Base-by-base conservation (phyloP, 2,888 invertebrate species). In the Drosophila mayaguana region DNA sequence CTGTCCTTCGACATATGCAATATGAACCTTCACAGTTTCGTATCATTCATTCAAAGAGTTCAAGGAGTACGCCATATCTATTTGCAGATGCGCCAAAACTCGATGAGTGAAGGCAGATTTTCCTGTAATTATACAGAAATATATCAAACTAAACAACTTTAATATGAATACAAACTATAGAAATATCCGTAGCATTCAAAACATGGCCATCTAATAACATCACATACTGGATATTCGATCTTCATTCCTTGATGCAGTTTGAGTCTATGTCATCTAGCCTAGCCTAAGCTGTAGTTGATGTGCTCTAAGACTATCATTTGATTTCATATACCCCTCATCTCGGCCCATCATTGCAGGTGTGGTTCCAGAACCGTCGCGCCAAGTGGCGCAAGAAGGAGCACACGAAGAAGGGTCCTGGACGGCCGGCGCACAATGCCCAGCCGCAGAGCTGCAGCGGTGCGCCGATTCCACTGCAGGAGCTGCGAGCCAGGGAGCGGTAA, bases 351-450 rank as follows among this genome's bases (percentile, higher is more conserved):
- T 51, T 69, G 1, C 48, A 99, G 98, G 99, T 99, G 42, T 99
- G 99, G 99, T 99, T 99, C 93, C 99, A 99, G 93, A 99, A 99
- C 93, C 95, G 99, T 2, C 95, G 99, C 50, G 99, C 99, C 36
- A 99, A 99, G 92, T 99, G 99, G 98, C 95, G 99, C 64, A 99
- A 99, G 94, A 98, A 98, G 94, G 99, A 99, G 93, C 98, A 99
- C 94, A 98, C 98, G 60, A 98, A 98, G 93, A 99, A 99, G 92
- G 98, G 98, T 3, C 98, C 98, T 0, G 98, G 98, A 0, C 95
- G 98, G 92, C 98, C 98, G 20, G 98, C 98, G 2, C 98, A 98
- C 94, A 99, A 98, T 93, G 98, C 98, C 3, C 98, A 98, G 92
- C 98, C 98, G 0, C 98, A 98, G 92, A 97, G 97, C 66, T 98